phyloP scores from a whole-genome alignment of 2,888 invertebrate species.

The Caenorhabditis virilis region DNA sequence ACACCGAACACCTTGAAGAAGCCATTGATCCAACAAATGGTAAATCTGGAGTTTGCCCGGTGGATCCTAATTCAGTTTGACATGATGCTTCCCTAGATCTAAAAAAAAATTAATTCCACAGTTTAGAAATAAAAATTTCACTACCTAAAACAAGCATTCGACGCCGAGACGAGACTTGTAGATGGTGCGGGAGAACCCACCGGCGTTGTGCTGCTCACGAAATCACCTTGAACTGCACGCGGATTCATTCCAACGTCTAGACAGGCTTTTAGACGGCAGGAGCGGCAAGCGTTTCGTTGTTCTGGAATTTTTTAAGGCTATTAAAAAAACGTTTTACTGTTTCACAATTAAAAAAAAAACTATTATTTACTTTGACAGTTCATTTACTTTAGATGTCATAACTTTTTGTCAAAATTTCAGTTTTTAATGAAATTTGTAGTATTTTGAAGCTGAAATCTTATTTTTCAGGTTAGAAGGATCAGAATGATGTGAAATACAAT shows the following conservation, averaged over 20 bases:
- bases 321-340: no score
- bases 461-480: no score
- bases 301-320: slow-evolving; percentile 52
- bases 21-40: slow-evolving; percentile 16
- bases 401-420: no score
- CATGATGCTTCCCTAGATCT: slow-evolving; percentile 1
- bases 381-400: no score
- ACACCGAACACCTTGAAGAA: slow-evolving; percentile 21
- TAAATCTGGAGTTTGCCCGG: slow-evolving; percentile 5
- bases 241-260: slow-evolving; percentile 57
- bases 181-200: no score
- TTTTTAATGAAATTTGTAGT: no score
- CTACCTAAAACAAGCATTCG: background rate
- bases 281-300: slow-evolving; percentile 50
- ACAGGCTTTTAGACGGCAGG: slow-evolving; percentile 44
- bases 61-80: slow-evolving; percentile 15
- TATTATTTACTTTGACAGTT: no score
- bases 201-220: slow-evolving; percentile 14
- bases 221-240: slow-evolving; percentile 51
- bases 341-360: no score
- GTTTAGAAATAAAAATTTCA: background rate
- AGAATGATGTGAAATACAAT: no score
- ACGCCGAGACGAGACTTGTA: background rate
- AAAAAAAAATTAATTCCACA: no score
- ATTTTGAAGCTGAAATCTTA: no score